Base-by-base conservation (phyloP, 2,888 invertebrate species). In the Hirtodrosophila duncani region DNA sequence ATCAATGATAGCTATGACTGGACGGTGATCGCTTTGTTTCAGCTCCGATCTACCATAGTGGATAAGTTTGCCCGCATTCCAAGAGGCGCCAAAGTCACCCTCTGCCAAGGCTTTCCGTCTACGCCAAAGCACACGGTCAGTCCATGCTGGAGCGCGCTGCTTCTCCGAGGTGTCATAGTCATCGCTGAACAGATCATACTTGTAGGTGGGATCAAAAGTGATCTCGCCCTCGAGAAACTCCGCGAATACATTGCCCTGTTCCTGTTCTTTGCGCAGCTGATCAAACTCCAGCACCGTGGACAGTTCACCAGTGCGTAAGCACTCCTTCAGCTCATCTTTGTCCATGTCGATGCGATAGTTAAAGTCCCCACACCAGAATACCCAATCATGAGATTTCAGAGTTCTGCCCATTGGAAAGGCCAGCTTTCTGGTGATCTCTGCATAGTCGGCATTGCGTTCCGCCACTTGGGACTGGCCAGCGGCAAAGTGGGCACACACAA, bases 111-210 rank as follows among this genome's bases (percentile, higher is more conserved):
- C 90, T 82, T 91, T 92, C 67, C 94, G 89, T 52, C 95, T 90
- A 83, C 94, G 92, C 96, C 98, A 99, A 49, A 99, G 88, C n/a
- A 99, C 91, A 57, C 99, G 89, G 87, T 99, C 99, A 0, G 99
- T 99, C 98, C 98, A 99, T 3, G 99, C 99, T 0, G 99, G 99
- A 1, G 96, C 94, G 50, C 99, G 91, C 83, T 93, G 93, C 87
- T 99, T 99, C 85, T 99, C 99, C 83, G 98, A 98, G 0, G 99
- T 99, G 86, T 99, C 99, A 85, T 98, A 99, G 87, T 99, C 98
- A 85, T 99, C 97, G 78, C 97, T 98, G 85, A 99, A 99, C 45
- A 98, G 88, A 88, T 99, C 99, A 85, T 99, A 99, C 85, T 99
- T 99, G 87, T 99, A 99, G 0, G 99, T 99, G 0, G 99, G 99